Conservation (phyloP, 2,113 vertebrate species). For the Anhinga rufa region DNA sequence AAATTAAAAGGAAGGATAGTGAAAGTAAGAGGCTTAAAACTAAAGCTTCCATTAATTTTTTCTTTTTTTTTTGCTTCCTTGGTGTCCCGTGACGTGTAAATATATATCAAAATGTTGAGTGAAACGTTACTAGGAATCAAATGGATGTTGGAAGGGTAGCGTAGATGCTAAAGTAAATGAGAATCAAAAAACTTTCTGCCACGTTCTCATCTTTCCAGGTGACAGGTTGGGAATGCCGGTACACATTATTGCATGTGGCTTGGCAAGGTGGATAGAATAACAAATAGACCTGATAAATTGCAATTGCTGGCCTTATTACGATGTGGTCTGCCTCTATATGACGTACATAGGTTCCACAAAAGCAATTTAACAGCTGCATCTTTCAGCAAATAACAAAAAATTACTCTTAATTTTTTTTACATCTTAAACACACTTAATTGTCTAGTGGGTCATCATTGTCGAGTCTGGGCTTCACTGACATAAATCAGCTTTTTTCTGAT, state of each 20-base stretch:
- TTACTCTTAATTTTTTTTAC: accelerated
- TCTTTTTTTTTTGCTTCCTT: not conserved
- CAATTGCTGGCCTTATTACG: not conserved
- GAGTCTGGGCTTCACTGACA: not conserved
- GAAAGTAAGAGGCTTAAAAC: not conserved
- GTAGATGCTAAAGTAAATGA: not conserved
- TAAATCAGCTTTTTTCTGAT: accelerated
- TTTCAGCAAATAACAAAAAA: not conserved
- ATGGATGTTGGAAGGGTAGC: no score
- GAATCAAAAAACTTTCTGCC: accelerated
- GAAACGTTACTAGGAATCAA: accelerated
- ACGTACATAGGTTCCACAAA: no score
- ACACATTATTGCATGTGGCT: accelerated
- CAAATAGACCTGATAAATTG: not conserved
- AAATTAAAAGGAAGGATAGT: not conserved
- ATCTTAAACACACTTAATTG: not conserved
- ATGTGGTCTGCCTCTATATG: not conserved
- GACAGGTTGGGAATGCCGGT: not conserved
- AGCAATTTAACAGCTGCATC: not conserved
- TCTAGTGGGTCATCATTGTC: not conserved
- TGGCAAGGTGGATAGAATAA: not conserved
- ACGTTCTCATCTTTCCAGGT: accelerated
- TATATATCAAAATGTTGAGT: not conserved
- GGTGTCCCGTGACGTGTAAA: not conserved
- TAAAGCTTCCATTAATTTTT: not conserved